Conservation (phyloP, 2,113 vertebrate species). For the Cricetomys ansorgei region DNA sequence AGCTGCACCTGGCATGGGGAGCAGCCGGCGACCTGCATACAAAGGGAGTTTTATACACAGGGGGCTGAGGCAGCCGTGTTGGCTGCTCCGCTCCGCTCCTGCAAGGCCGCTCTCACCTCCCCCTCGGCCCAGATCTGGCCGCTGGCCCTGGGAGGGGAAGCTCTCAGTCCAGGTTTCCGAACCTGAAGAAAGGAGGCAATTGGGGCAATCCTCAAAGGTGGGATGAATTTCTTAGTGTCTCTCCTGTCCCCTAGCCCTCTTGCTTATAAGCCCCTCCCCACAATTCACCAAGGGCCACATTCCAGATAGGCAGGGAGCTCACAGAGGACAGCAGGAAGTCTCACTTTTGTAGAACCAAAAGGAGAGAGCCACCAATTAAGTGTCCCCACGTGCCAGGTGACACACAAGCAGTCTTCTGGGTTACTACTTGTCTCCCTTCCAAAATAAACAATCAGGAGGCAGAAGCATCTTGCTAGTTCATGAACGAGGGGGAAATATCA, state of each 20-base stretch:
- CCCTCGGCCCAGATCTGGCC: conserved; percentile 42
- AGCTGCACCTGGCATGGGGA: conserved; percentile 66
- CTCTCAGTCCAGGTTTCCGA: conserved; percentile 57
- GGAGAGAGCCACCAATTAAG: not conserved
- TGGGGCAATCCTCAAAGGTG: not conserved
- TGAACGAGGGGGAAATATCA: not conserved
- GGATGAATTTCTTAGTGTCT: not conserved
- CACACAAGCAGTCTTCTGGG: not conserved
- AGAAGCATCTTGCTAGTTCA: not conserved
- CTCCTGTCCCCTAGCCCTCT: not conserved
- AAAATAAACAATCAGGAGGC: conserved; percentile 25
- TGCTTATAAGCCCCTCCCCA: too few relatives aligned
- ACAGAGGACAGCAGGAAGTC: not conserved
- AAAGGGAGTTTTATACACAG: conserved; percentile 74
- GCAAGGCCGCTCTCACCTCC: not conserved
- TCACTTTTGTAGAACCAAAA: not conserved
- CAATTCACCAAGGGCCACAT: not conserved
- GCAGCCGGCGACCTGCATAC: conserved; percentile 67
- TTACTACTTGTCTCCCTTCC: not conserved
- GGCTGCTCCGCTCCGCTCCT: not conserved
- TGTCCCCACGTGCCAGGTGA: not conserved
- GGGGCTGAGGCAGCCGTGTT: not conserved
- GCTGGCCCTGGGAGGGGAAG: not conserved
- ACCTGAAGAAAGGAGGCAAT: conserved; percentile 29
- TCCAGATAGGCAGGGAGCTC: not conserved